Evolutionary conservation across 2,888 invertebrate genomes (phyloP).

Genomic region (Meteorus cinctellus): DNA sequence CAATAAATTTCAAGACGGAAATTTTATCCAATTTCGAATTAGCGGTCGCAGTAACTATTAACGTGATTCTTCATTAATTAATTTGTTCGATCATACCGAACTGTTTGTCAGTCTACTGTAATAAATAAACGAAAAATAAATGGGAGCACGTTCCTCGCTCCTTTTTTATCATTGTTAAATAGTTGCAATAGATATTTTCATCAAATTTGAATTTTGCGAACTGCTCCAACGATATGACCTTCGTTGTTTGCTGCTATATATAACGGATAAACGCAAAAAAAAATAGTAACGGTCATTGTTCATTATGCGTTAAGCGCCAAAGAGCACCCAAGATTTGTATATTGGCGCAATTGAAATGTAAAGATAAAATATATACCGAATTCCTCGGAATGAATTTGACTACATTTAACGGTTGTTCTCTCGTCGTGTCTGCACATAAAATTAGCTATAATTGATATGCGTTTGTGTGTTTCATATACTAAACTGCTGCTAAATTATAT

Average conservation of each 20-base stretch:
- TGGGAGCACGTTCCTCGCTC: background rate
- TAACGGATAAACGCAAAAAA: background rate
- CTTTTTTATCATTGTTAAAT: slow-evolving; percentile 14
- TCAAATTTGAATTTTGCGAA: background rate
- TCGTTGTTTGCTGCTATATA: background rate
- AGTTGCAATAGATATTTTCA: background rate
- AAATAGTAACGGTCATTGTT: slow-evolving; percentile 10
- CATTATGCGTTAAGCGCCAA: slow-evolving; percentile 4
- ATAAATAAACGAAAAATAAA: background rate
- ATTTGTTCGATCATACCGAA: background rate
- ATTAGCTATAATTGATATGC: slow-evolving; percentile 53
- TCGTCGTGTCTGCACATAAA: slow-evolving; percentile 44
- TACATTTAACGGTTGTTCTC: slow-evolving; percentile 40
- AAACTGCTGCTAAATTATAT: slow-evolving; percentile 24
- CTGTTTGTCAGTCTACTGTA: background rate
- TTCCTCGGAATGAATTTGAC: slow-evolving; percentile 36
- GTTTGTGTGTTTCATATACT: slow-evolving; percentile 42
- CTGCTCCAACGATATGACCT: background rate
- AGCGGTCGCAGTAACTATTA: background rate
- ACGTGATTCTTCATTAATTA: background rate
- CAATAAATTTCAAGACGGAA: background rate
- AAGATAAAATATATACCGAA: slow-evolving; percentile 26
- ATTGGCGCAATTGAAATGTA: slow-evolving; percentile 29
- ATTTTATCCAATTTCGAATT: background rate
- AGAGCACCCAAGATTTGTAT: background rate